A percentile compares a stretch with the other conserved stretches of the same genome.
Conservation (phyloP, 2,888 invertebrate species). For the Folsomia candida region DNA sequence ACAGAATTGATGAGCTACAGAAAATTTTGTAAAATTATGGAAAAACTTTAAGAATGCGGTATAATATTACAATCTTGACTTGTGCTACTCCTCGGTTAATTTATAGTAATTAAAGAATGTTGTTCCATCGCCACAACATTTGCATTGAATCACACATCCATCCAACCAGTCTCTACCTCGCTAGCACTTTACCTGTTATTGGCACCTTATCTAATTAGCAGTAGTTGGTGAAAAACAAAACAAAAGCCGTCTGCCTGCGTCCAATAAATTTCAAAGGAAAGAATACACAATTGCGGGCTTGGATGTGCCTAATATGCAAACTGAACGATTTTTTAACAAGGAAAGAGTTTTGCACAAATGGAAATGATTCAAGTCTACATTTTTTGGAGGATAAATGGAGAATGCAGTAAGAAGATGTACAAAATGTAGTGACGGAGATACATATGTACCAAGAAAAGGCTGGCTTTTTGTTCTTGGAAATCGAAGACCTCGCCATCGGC, state of each 20-base stretch:
- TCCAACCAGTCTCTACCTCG: no score
- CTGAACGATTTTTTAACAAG: not conserved
- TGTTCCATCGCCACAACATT: not conserved
- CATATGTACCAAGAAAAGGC: no score
- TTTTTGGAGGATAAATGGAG: not conserved
- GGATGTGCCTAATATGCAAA: not conserved
- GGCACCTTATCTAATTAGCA: constrained; percentile 4
- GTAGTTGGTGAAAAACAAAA: no score
- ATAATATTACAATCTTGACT: not conserved
- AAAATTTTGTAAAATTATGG: no score
- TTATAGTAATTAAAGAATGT: constrained; percentile 8
- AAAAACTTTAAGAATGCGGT: not conserved
- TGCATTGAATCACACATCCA: not conserved
- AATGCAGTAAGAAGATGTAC: no score
- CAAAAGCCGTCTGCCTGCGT: not conserved
- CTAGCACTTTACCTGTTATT: not conserved
- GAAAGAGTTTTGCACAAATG: not conserved
- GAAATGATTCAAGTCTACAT: not conserved
- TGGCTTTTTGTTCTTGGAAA: not conserved
- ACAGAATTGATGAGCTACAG: no score
- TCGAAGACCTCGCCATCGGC: not conserved
- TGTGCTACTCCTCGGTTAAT: not conserved
- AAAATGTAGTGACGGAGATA: no score
- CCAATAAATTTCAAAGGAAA: no score
- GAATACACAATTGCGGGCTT: not conserved